Evolutionary conservation across 2,888 invertebrate genomes (phyloP).

Genomic region (Sesia bembeciformis): DNA sequence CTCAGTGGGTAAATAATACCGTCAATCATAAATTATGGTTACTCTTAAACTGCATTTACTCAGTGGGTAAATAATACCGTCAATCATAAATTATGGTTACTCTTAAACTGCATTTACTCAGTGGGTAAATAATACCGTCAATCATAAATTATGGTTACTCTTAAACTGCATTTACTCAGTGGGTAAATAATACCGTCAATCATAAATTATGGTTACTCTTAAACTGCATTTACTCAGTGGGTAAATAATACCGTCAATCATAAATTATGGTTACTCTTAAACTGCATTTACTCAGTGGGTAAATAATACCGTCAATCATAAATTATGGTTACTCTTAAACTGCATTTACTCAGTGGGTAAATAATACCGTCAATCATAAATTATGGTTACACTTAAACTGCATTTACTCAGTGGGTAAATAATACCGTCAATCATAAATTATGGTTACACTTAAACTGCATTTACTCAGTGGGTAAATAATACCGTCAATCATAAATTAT

Average conservation of each 20-base stretch:
- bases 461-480: conserved; percentile 12
- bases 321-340: background rate
- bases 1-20: conserved; percentile 11
- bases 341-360: conserved; percentile 16
- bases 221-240: conserved; percentile 12
- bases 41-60: conserved; percentile 9
- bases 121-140: conserved; percentile 9
- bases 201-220: too few relatives aligned
- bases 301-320: background rate
- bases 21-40: too few relatives aligned
- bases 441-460: conserved; percentile 4
- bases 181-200: conserved; percentile 8
- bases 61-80: conserved; percentile 10
- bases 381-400: background rate
- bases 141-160: too few relatives aligned
- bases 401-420: conserved; percentile 14
- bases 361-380: background rate
- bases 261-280: too few relatives aligned
- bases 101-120: conserved; percentile 9
- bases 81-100: too few relatives aligned
- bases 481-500: too few relatives aligned
- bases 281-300: conserved; percentile 15
- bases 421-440: too few relatives aligned
- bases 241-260: conserved; percentile 5
- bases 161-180: conserved; percentile 10